These are phyloP conservation scores for Perithous albicinctus DNA, from an alignment of 2,888 invertebrate genomes.

Conservation along the genomic window DNA sequence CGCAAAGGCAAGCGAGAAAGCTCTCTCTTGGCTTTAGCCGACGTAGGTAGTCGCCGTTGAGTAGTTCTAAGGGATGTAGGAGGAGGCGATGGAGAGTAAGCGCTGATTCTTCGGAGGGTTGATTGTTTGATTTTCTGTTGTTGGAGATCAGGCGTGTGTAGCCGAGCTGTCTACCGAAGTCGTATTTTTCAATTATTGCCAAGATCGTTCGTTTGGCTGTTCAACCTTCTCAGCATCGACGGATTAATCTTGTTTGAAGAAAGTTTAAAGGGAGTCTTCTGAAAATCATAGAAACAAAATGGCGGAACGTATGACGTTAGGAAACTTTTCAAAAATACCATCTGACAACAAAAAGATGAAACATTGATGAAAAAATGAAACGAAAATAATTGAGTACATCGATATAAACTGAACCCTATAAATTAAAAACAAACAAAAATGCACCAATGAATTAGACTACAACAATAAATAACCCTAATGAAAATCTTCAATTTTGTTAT, in stretches of 20 bases:
- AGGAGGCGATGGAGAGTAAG: neutral
- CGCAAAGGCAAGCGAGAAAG: constrained; percentile 12
- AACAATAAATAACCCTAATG: too few relatives aligned
- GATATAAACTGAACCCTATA: too few relatives aligned
- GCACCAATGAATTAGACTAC: too few relatives aligned
- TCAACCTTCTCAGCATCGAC: neutral
- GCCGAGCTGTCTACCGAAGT: neutral
- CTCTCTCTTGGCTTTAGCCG: neutral
- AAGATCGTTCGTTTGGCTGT: neutral
- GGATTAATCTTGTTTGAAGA: too few relatives aligned
- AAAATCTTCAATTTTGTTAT: too few relatives aligned
- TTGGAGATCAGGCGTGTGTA: neutral
- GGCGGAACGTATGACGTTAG: too few relatives aligned
- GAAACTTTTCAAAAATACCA: too few relatives aligned
- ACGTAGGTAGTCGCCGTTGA: neutral
- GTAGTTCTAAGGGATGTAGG: neutral
- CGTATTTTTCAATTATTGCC: neutral
- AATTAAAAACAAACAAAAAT: neutral
- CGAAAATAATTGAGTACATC: too few relatives aligned
- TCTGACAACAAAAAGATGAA: too few relatives aligned
- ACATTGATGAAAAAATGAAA: too few relatives aligned
- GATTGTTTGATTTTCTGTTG: constrained; percentile 8
- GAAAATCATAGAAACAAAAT: too few relatives aligned
- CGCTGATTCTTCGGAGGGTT: neutral
- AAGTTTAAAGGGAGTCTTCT: too few relatives aligned